Conservation (phyloP, 2,888 invertebrate genomes). For the Autographa gamma region DNA sequence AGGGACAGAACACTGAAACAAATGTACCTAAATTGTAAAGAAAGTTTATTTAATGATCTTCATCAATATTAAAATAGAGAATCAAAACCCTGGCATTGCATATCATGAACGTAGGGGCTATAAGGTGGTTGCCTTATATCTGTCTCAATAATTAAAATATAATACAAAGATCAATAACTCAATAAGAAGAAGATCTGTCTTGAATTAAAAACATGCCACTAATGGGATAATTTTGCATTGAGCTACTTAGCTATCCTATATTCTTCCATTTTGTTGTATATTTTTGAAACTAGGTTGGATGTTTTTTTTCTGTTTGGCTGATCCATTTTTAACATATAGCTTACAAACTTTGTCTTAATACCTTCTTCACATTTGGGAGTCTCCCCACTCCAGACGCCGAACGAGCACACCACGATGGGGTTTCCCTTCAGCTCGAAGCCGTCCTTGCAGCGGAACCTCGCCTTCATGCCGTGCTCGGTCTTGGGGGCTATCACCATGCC, state of each 20-base stretch:
- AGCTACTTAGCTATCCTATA: too few relatives aligned
- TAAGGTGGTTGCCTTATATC: too few relatives aligned
- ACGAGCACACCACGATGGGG: constrained; percentile 95
- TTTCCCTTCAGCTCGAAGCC: constrained; percentile 95
- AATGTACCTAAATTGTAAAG: constrained; percentile 15
- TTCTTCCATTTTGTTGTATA: too few relatives aligned
- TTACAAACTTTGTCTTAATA: constrained; percentile 58
- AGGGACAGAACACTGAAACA: constrained; percentile 95
- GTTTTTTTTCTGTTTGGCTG: too few relatives aligned
- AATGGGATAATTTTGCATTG: too few relatives aligned
- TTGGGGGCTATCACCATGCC: constrained; percentile 99
- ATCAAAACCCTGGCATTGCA: neutral
- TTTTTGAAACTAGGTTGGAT: too few relatives aligned
- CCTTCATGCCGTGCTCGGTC: constrained; percentile 98
- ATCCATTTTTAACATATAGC: too few relatives aligned
- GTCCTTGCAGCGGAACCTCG: constrained; percentile 97
- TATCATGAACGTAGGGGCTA: too few relatives aligned
- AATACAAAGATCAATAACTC: too few relatives aligned
- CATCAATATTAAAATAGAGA: neutral
- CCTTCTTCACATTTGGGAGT: constrained; percentile 95
- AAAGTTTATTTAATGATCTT: constrained; percentile 6
- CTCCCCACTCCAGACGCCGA: constrained; percentile 98
- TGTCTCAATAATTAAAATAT: too few relatives aligned
- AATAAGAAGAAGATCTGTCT: too few relatives aligned
- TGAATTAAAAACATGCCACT: too few relatives aligned